Conservation (phyloP, 2,888 invertebrate genomes). For the Crocallis elinguaria region DNA sequence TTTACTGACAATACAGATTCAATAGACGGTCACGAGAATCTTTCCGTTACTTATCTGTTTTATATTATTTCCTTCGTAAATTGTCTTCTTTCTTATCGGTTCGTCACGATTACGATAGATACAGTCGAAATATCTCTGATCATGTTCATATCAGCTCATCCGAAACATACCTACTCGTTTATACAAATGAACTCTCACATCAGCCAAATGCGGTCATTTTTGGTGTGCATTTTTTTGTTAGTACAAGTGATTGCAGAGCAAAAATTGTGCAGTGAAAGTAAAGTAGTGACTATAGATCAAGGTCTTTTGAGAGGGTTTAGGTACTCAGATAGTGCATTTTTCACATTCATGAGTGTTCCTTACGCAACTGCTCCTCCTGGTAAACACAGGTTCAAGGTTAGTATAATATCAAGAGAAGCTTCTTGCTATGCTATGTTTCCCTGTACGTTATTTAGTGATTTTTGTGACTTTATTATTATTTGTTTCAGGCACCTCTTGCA, state of each 20-base stretch:
- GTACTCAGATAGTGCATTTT: background rate
- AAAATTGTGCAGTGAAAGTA: slow-evolving; percentile 10
- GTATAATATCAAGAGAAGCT: no score
- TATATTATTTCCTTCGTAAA: slow-evolving; percentile 9
- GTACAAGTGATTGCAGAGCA: background rate
- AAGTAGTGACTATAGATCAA: slow-evolving; percentile 10
- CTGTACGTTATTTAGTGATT: background rate
- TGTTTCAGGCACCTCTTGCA: slow-evolving; percentile 26
- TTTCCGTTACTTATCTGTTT: background rate
- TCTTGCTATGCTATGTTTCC: no score
- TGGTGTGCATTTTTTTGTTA: background rate
- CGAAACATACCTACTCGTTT: slow-evolving; percentile 1
- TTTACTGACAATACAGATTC: background rate
- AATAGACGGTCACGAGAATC: background rate
- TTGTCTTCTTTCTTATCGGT: slow-evolving; percentile 13
- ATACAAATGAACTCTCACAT: background rate
- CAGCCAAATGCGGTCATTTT: slow-evolving; percentile 1
- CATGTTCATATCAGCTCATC: slow-evolving; percentile 11
- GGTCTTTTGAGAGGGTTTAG: slow-evolving; percentile 13
- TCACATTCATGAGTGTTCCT: slow-evolving; percentile 15
- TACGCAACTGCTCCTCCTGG: slow-evolving; percentile 21
- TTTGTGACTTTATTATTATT: background rate
- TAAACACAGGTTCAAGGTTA: slow-evolving; percentile 14
- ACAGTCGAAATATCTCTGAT: background rate
- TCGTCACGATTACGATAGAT: slow-evolving; percentile 9